Evolutionary conservation across 2,888 invertebrate genomes (phyloP).

Genomic region (Dendrolimus houi): DNA sequence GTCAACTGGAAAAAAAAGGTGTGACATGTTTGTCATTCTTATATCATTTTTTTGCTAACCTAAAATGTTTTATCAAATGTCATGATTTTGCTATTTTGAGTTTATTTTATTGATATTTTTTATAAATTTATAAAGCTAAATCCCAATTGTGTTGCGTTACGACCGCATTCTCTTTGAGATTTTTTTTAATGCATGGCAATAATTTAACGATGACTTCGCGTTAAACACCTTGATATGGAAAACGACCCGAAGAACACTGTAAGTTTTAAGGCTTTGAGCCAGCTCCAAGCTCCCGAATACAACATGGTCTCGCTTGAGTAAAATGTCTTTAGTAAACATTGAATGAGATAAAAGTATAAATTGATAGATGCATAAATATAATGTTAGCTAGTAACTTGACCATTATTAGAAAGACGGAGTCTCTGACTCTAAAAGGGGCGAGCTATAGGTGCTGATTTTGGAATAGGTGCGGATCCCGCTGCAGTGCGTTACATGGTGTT

Average conservation of each 20-base stretch:
- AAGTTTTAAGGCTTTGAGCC: slow-evolving; percentile 28
- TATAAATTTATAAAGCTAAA: slow-evolving; percentile 66
- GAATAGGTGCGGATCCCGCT: too few species aligned
- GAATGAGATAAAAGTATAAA: too few species aligned
- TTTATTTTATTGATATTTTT: slow-evolving; percentile 69
- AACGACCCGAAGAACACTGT: slow-evolving; percentile 72
- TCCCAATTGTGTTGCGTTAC: slow-evolving; percentile 65
- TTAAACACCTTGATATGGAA: slow-evolving; percentile 65
- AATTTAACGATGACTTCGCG: slow-evolving; percentile 64
- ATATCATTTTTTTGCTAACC: slow-evolving; percentile 75
- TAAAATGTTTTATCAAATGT: slow-evolving; percentile 76
- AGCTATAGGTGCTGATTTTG: too few species aligned
- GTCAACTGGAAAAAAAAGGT: slow-evolving; percentile 75
- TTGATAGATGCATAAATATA: too few species aligned
- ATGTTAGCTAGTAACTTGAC: too few species aligned
- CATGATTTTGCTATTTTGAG: slow-evolving; percentile 68
- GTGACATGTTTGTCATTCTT: slow-evolving; percentile 71
- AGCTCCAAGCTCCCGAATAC: too few species aligned
- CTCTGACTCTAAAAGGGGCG: too few species aligned
- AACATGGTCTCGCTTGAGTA: too few species aligned
- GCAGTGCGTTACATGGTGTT: too few species aligned
- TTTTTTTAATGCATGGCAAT: slow-evolving; percentile 58
- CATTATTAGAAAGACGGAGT: too few species aligned
- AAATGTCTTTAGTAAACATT: too few species aligned
- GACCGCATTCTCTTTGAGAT: slow-evolving; percentile 38